Conservation (phyloP, 2,113 vertebrate genomes). For the Orcinus orca region DNA sequence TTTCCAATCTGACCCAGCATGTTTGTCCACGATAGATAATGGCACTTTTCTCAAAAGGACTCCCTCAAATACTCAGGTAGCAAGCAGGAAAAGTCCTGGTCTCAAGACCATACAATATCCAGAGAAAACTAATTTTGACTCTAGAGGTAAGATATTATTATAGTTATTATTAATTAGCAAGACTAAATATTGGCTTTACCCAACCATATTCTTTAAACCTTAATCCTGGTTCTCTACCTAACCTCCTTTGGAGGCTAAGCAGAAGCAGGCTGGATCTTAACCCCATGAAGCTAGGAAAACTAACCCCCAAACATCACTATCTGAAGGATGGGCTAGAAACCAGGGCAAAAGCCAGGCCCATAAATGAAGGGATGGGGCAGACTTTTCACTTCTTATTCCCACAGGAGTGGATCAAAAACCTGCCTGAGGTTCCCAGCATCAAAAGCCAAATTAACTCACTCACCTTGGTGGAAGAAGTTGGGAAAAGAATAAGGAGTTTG, state of each 20-base stretch:
- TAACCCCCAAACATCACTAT: constrained; percentile 5
- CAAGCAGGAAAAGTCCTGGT: constrained; percentile 53
- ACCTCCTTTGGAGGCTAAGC: constrained; percentile 40
- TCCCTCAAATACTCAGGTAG: constrained; percentile 59
- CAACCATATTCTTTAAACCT: not conserved
- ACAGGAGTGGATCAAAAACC: not conserved
- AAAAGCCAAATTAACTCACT: constrained; percentile 61
- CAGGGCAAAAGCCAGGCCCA: constrained; percentile 6
- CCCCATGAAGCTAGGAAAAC: constrained; percentile 18
- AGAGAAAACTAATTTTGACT: constrained; percentile 38
- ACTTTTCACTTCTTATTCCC: constrained; percentile 35
- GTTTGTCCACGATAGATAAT: constrained; percentile 62
- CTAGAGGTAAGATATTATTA: constrained; percentile 23
- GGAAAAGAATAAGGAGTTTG: constrained; percentile 58
- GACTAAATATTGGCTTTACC: not conserved
- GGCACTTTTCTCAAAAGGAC: constrained; percentile 53
- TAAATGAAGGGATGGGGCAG: constrained; percentile 24
- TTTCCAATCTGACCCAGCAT: constrained; percentile 66
- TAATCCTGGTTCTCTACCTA: constrained; percentile 23
- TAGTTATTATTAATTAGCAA: constrained; percentile 18
- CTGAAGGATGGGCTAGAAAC: not conserved
- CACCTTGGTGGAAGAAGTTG: constrained; percentile 64
- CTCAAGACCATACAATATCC: constrained; percentile 19
- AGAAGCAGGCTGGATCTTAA: constrained; percentile 43
- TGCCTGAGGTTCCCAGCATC: constrained; percentile 15